Evolutionary conservation across 2,797 vertebrate species (phyloP), one percentile per base, ranked within the genome.

Genomic region (Knipowitschia caucasica): DNA sequence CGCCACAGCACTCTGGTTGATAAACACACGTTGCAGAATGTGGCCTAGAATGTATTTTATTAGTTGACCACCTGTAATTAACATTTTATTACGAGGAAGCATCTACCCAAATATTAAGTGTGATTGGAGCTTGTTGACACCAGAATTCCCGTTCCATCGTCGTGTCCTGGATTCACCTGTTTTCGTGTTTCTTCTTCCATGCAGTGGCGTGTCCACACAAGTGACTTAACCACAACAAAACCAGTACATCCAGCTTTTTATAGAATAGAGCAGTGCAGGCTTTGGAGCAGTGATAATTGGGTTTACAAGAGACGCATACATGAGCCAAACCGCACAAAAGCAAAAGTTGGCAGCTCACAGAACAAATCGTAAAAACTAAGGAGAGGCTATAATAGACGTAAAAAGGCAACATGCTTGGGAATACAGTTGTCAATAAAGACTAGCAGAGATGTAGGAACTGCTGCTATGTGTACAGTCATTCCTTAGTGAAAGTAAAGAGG

Each of bases 251-350:
- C 14, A 3, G 27, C 29, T 49, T 49, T 49, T 33, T 33, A 33
- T 8, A n/a, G 45, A 33, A 20, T n/a, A 33, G 45, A 21, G 27
- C 45, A 7, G 25, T 4, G n/a, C 15, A 31, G 45, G 33, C 14
- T 31, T 49, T 49, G 33, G 17, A 1, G 29, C 45, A 23, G 30
- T 1, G 46, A 33, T 49, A 49, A 49, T 49, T 49, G 20, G 30
- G 18, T 49, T 49, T 49, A 49, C 46, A 34, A 49, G 30, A 33
- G 46, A 6, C 21, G 29, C 18, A 21, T 12, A 34, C 46, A 49
- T 49, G 46, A 49, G 46, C 46, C 46, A 49, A 49, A 49, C 46
- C 46, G 14, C 46, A 49, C 26, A 49, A 49, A 21, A 33, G 29
- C 29, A 33, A 23, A 25, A 33, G 30, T n/a, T 49, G 46, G 46